phyloP scores from a whole-genome alignment of 2,797 vertebrate species.

The Champsocephalus gunnari region DNA sequence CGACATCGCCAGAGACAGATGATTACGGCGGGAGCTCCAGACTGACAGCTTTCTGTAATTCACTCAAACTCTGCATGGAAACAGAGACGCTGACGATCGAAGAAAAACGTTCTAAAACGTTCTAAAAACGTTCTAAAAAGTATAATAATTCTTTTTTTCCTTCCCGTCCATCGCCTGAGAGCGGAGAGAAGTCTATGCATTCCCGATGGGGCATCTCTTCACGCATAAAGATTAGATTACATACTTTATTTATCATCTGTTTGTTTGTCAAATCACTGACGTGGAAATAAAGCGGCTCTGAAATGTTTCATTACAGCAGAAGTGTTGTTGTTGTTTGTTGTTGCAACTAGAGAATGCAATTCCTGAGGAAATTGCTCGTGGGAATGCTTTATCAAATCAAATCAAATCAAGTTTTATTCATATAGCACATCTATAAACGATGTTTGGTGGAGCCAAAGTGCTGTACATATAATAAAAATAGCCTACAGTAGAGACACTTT shows the following conservation, averaged over 20 bases:
- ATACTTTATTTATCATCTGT: constrained; percentile 28
- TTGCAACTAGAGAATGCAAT: not conserved
- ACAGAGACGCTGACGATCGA: constrained; percentile 33
- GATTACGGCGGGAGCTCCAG: constrained; percentile 55
- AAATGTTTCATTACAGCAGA: constrained; percentile 1
- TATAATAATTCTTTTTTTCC: constrained; percentile 59
- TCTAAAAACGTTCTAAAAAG: too few relatives aligned
- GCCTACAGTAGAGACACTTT: too few relatives aligned
- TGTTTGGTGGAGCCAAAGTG: too few relatives aligned
- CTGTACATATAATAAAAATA: too few relatives aligned
- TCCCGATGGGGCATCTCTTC: constrained; percentile 36
- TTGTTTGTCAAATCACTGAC: constrained; percentile 35
- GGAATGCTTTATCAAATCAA: too few relatives aligned
- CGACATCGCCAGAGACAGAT: constrained; percentile 41
- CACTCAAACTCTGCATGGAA: constrained; percentile 43
- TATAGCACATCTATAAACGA: too few relatives aligned
- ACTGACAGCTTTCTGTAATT: constrained; percentile 41
- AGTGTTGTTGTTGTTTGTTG: not conserved
- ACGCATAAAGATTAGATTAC: constrained; percentile 57
- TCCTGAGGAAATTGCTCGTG: too few relatives aligned
- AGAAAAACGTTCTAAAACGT: too few relatives aligned
- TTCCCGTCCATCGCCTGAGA: constrained; percentile 54
- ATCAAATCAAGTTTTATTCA: too few relatives aligned
- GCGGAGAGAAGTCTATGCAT: constrained; percentile 50
- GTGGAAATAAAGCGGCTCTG: constrained; percentile 29